These are phyloP conservation scores for Listronotus oregonensis DNA, from an alignment of 1,140 invertebrate genomes.

Conservation along the genomic window DNA sequence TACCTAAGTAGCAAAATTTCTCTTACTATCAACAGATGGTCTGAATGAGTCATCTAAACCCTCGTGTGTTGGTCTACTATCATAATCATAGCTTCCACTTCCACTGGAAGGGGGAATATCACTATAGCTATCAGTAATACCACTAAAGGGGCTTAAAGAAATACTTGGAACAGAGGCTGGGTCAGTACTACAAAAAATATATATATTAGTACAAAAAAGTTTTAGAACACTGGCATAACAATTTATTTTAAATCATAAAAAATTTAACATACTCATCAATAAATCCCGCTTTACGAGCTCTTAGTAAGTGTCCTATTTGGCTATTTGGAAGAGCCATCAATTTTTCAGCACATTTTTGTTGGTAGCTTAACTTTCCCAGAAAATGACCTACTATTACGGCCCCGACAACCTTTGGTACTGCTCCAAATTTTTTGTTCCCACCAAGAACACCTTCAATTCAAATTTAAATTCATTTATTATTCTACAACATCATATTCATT, in stretches of 20 bases:
- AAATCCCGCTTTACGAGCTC: no score
- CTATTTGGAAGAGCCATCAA: slow-evolving; percentile 70
- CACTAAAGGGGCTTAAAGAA: slow-evolving; percentile 56
- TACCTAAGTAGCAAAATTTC: no score
- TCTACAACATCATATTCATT: no score
- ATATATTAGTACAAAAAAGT: no score
- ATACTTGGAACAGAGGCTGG: slow-evolving; percentile 52
- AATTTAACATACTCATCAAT: no score
- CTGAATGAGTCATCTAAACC: slow-evolving; percentile 60
- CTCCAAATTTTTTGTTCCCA: slow-evolving; percentile 65
- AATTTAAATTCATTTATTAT: slow-evolving; percentile 1
- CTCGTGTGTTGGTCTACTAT: slow-evolving; percentile 54
- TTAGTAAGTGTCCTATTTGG: no score
- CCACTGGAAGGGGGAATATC: slow-evolving; percentile 53
- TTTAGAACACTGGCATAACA: no score
- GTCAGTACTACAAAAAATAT: slow-evolving; percentile 18
- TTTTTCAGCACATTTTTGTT: slow-evolving; percentile 73
- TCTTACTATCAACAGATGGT: slow-evolving; percentile 58
- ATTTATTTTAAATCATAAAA: no score
- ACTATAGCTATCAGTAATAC: slow-evolving; percentile 53
- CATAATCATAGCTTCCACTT: slow-evolving; percentile 56
- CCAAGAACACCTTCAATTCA: slow-evolving; percentile 58
- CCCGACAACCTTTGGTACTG: slow-evolving; percentile 67
- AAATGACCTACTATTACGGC: slow-evolving; percentile 74
- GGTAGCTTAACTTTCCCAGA: slow-evolving; percentile 73